phyloP scores from a whole-genome alignment of 2,113 vertebrate species.

The Lasiurus borealis region DNA sequence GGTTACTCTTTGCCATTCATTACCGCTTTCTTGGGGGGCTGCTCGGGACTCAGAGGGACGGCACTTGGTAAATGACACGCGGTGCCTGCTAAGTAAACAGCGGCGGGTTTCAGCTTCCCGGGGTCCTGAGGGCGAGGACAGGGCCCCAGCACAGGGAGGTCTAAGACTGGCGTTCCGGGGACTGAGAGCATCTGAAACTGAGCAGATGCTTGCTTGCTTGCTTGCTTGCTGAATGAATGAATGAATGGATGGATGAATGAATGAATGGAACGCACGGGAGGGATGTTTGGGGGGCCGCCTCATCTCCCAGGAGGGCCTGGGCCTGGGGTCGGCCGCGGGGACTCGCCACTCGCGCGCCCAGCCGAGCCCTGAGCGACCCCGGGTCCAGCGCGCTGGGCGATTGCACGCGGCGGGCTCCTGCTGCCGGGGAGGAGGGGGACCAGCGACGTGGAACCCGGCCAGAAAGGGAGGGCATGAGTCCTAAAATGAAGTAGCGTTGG shows the following conservation, averaged over 20 bases:
- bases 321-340: rapidly evolving
- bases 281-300: neutral
- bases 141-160: neutral
- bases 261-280: neutral
- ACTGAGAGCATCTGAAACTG: neutral
- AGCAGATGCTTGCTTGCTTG: neutral
- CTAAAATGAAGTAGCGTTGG: neutral
- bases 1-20: neutral
- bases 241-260: neutral
- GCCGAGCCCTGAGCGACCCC: neutral
- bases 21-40: neutral
- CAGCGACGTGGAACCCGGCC: too few species aligned
- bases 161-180: neutral
- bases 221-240: too few species aligned
- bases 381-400: neutral
- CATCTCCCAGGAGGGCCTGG: neutral
- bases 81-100: neutral
- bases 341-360: neutral
- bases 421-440: too few species aligned
- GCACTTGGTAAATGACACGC: neutral
- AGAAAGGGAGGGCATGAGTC: too few species aligned
- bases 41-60: neutral
- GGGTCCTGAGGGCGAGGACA: neutral
- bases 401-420: neutral
- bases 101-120: neutral